Conservation (phyloP, 2,113 vertebrate species). For the Carassius gibelio region DNA sequence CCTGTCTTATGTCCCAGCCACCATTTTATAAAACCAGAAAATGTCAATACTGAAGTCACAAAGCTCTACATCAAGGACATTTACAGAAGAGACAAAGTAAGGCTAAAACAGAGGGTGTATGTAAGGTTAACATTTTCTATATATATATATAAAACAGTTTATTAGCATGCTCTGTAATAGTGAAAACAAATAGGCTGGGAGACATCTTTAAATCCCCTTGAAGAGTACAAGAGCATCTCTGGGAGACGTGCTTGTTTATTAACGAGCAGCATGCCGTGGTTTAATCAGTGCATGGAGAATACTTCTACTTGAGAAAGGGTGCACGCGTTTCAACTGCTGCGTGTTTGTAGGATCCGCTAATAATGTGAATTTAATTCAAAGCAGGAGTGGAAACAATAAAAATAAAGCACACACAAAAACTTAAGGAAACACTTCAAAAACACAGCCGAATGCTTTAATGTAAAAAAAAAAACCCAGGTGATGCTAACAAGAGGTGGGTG, state of each 20-base stretch:
- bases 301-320: slow-evolving; percentile 3
- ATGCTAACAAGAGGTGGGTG: slow-evolving; percentile 67
- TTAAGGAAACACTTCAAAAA: slow-evolving; percentile 15
- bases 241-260: slow-evolving; percentile 25
- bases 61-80: slow-evolving; percentile 28
- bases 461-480: slow-evolving; percentile 68
- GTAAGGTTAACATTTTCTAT: background rate
- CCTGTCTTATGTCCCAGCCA: slow-evolving; percentile 61
- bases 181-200: slow-evolving; percentile 13
- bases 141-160: background rate
- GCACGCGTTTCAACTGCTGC: slow-evolving; percentile 13
- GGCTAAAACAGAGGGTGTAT: background rate
- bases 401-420: background rate
- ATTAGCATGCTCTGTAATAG: background rate
- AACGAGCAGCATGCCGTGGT: slow-evolving; percentile 13
- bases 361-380: slow-evolving; percentile 41
- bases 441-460: background rate
- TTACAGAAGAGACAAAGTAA: slow-evolving; percentile 23
- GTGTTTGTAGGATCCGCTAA: slow-evolving; percentile 26
- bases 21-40: slow-evolving; percentile 55
- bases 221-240: slow-evolving; percentile 35
- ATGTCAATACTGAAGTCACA: slow-evolving; percentile 56
- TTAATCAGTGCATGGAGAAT: slow-evolving; percentile 40
- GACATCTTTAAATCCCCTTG: slow-evolving; percentile 30
- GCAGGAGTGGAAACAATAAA: slow-evolving; percentile 29